Evolutionary conservation across 2,888 invertebrate genomes (phyloP), one percentile per base, ranked within the genome.

Genomic region (Leucophenga montana): DNA sequence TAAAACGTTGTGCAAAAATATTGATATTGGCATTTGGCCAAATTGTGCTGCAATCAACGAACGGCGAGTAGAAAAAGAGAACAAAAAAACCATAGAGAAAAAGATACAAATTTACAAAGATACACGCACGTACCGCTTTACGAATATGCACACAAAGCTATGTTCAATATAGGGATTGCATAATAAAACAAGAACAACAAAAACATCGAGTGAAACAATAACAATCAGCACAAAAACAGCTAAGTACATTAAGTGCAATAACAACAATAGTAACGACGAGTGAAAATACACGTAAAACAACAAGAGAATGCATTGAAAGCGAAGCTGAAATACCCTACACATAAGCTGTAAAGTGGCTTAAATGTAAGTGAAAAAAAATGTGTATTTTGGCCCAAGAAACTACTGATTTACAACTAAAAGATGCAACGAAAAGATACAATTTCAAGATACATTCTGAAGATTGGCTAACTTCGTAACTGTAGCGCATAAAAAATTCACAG

Each of bases 21-120:
- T 75, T 72, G 75, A 73, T 75, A 73, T 75, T 75, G 75, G 72
- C 64, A 69, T 14, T 16, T 33, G 54, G 72, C 73, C 75, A 75
- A 70, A 70, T 39, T 39, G 39, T 39, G 48, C 18, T 22, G 31
- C 33, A 46, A 64, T 20, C 18, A 56, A 18, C 39, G 61, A 18
- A 16, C 3, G 18, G 8, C 39, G 31, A 3, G 31, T 6, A n/a
- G 8, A 16, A 13, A 68, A 39, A 18, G 14, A 53, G 14, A 50
- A 16, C 53, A 53, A 50, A 27, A 50, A 22, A 48, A 39, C 27
- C 33, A 20, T 33, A 33, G 4, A 18, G 1, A 62, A 33, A 44
- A 20, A 39, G 39, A 20, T 59, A 39, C 33, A 61, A 59, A 20
- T 56, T 22, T 8, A 33, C 39, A 8, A 5, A 39, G 39, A 39